phyloP scores from a whole-genome alignment of 2,113 vertebrate species.

The Pygathrix nemaeus region DNA sequence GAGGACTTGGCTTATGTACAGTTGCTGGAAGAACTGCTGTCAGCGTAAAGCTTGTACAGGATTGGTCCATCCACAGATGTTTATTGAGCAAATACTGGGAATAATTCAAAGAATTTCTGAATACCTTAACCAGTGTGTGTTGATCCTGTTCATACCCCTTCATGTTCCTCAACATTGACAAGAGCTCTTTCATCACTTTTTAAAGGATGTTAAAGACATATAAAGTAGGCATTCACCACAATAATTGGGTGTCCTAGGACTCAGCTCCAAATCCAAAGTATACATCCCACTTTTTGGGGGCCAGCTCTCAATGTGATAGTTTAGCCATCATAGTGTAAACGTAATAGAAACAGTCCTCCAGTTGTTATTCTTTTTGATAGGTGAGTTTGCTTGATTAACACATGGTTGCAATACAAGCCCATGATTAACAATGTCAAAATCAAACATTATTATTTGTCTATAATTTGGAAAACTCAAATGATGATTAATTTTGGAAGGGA shows the following conservation, averaged over 20 bases:
- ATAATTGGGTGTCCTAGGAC: neutral
- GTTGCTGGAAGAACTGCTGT: neutral
- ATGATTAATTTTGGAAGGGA: conserved; percentile 30
- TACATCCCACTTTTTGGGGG: neutral
- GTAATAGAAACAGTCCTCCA: neutral
- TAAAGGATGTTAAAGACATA: neutral
- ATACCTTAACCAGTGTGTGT: too few species aligned
- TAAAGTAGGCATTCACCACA: neutral
- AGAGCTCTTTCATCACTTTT: neutral
- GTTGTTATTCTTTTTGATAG: neutral
- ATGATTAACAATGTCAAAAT: neutral
- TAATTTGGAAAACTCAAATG: conserved; percentile 41
- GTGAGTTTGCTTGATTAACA: neutral
- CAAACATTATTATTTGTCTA: neutral
- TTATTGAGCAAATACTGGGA: neutral
- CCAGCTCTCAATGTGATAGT: neutral
- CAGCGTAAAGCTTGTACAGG: neutral
- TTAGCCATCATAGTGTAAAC: neutral
- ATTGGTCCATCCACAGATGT: neutral
- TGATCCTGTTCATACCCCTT: neutral
- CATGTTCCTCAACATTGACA: accelerated
- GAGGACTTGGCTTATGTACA: neutral
- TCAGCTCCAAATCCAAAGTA: neutral
- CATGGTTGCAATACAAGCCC: neutral
- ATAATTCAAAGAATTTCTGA: neutral